These are phyloP conservation scores for Stratiolaelaps scimitus DNA, from an alignment of 1,140 invertebrate genomes.

Conservation along the genomic window DNA sequence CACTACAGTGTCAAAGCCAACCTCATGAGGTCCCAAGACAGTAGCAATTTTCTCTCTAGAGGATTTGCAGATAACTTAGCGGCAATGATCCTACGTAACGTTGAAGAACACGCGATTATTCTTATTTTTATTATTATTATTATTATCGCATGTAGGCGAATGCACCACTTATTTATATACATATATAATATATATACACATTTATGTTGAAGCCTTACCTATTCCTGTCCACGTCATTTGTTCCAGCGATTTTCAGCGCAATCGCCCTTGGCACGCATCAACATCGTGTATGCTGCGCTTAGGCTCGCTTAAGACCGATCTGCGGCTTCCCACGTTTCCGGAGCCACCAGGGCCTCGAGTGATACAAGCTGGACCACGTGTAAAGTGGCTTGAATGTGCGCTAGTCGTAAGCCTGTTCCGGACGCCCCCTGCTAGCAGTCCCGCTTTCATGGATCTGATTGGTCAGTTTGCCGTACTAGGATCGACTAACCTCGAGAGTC, in stretches of 20 bases:
- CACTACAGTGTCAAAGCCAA: too few species aligned
- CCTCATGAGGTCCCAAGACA: too few species aligned
- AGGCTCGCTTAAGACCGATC: neutral
- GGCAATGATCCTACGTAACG: too few species aligned
- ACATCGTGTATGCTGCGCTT: neutral
- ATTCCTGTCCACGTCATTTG: too few species aligned
- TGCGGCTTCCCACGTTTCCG: neutral
- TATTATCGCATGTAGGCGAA: too few species aligned
- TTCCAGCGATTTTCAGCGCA: neutral
- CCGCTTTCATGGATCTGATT: neutral
- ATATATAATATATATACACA: too few species aligned
- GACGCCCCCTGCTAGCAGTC: neutral
- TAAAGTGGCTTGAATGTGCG: neutral
- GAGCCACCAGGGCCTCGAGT: neutral
- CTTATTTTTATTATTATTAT: too few species aligned
- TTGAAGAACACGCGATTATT: too few species aligned
- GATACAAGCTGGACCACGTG: neutral
- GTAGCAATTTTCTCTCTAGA: too few species aligned
- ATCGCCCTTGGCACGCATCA: neutral
- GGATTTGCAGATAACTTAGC: too few species aligned
- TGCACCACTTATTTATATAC: too few species aligned
- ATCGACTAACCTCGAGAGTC: neutral
- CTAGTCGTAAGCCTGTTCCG: neutral
- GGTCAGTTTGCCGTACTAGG: neutral
- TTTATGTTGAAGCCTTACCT: too few species aligned